Conservation (phyloP, 2,888 invertebrate genomes). For the Nineta flava region DNA sequence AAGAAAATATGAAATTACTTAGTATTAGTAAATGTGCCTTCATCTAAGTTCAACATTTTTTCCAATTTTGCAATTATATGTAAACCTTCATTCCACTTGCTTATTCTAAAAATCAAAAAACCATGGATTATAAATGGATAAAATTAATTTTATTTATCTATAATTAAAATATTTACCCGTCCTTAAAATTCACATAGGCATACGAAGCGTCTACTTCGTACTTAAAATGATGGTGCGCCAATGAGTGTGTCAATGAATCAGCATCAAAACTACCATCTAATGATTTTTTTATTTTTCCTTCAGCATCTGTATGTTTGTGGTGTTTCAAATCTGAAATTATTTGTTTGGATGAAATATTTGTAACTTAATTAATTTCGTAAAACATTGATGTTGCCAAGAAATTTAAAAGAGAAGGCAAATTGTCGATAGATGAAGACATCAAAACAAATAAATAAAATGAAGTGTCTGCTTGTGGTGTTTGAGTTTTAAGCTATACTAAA, state of each 20-base stretch:
- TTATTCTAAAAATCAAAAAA: conserved; percentile 28
- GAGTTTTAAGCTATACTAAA: too few relatives aligned
- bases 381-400: too few relatives aligned
- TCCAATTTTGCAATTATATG: conserved; percentile 53
- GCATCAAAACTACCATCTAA: conserved; percentile 19
- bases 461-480: too few relatives aligned
- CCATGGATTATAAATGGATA: too few relatives aligned
- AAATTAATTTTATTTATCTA: too few relatives aligned
- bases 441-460: too few relatives aligned
- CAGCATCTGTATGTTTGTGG: neutral
- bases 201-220: conserved; percentile 59
- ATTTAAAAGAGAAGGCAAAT: too few relatives aligned
- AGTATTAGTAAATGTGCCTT: conserved; percentile 43
- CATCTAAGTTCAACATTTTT: conserved; percentile 49
- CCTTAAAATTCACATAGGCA: conserved; percentile 61
- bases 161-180: conserved; percentile 38
- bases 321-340: neutral
- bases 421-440: too few relatives aligned
- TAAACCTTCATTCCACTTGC: conserved; percentile 57
- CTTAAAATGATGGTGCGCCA: conserved; percentile 31
- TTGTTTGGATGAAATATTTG: neutral
- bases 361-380: neutral
- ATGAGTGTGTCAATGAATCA: conserved; percentile 18
- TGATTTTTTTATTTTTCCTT: conserved; percentile 13
- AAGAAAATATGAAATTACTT: conserved; percentile 31